Evolutionary conservation across 64 coral and sea anemone genomes (phyloP).

Genomic region (Anthopleura sola): DNA sequence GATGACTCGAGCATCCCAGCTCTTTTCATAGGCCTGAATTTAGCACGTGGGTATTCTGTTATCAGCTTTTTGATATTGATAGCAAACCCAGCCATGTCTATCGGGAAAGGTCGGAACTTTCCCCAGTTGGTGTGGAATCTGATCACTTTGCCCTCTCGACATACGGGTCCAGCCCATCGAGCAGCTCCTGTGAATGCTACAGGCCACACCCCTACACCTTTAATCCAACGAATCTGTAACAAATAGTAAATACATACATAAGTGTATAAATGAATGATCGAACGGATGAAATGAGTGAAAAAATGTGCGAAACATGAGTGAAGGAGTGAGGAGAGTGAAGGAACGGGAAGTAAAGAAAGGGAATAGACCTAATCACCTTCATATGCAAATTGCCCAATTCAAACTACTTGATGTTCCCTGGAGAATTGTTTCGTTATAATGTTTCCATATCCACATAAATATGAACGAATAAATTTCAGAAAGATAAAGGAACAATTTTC

Average conservation of each 20-base stretch:
- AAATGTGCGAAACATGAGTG: no score
- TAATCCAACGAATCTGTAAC: constrained; percentile 75
- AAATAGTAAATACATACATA: background rate
- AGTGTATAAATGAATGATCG: background rate
- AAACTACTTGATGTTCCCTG: no score
- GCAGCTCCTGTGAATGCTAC: constrained; percentile 82
- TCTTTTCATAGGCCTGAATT: constrained; percentile 46
- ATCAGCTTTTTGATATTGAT: constrained; percentile 72
- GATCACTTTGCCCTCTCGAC: constrained; percentile 50
- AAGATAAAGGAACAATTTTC: no score
- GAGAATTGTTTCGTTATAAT: no score
- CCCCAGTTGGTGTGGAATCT: constrained; percentile 82
- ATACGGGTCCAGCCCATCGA: constrained; percentile 82
- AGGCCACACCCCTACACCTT: constrained; percentile 82
- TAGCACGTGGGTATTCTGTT: constrained; percentile 52
- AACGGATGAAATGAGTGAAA: background rate
- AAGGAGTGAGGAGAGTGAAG: no score
- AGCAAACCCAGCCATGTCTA: constrained; percentile 90
- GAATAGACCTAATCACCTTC: no score
- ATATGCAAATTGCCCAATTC: no score
- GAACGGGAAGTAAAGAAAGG: no score
- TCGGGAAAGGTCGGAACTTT: constrained; percentile 71
- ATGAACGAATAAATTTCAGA: no score
- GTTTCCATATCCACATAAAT: no score
- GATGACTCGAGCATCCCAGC: constrained; percentile 88